phyloP scores from a whole-genome alignment of 2,113 vertebrate genomes.

The Cyphomyrus discorhynchus region DNA sequence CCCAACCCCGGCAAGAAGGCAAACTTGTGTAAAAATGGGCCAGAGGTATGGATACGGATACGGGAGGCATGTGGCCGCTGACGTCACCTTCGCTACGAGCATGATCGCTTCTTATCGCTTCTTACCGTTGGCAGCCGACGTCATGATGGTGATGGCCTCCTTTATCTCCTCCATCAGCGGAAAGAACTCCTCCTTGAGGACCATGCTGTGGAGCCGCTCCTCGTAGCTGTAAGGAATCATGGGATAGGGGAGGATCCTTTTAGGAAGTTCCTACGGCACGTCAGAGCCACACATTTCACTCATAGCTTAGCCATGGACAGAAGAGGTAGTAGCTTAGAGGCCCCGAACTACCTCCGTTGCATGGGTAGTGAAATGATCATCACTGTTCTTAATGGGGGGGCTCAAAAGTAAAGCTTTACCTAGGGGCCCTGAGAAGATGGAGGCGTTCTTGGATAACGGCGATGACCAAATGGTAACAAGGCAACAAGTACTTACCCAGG shows the following conservation, averaged over 20 bases:
- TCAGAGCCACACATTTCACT: background rate
- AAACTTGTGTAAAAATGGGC: background rate
- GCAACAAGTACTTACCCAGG: background rate
- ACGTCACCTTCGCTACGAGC: background rate
- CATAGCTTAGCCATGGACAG: background rate
- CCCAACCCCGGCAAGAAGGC: background rate
- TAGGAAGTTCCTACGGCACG: background rate
- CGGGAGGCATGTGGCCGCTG: background rate
- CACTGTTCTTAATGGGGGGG: background rate
- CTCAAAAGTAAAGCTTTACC: background rate
- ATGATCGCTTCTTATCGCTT: background rate
- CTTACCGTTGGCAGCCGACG: conserved; percentile 62
- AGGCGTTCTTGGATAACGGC: background rate
- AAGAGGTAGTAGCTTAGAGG: background rate
- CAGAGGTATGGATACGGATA: background rate
- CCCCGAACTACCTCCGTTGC: background rate
- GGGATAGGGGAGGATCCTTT: background rate
- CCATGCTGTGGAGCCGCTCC: conserved; percentile 56
- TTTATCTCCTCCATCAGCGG: conserved; percentile 60
- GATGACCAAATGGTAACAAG: background rate
- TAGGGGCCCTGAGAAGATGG: background rate
- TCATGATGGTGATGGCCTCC: conserved; percentile 56
- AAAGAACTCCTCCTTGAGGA: conserved; percentile 69
- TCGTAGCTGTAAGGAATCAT: conserved; percentile 51
- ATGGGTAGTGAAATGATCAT: background rate